phyloP scores from a whole-genome alignment of 2,888 invertebrate species.

The Plusia festucae region DNA sequence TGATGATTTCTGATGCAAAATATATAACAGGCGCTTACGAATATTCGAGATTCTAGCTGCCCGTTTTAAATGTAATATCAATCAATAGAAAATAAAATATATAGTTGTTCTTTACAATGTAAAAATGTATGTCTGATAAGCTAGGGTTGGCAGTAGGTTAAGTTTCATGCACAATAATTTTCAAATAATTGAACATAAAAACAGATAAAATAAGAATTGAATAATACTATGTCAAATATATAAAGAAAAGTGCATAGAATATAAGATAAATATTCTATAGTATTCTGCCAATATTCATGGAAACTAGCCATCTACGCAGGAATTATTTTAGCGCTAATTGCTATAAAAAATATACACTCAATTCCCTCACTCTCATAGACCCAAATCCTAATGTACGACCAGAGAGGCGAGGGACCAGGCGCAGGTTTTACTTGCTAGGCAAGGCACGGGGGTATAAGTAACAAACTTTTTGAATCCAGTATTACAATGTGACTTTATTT shows the following conservation, averaged over 20 bases:
- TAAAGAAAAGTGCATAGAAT: background rate
- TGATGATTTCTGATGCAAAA: background rate
- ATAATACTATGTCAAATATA: conserved; percentile 25
- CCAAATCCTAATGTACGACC: too few relatives aligned
- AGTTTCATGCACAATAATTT: background rate
- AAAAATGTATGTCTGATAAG: background rate
- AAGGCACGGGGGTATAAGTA: background rate
- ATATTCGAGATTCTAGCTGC: background rate
- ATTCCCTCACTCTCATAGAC: background rate
- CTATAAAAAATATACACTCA: background rate
- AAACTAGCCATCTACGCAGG: background rate
- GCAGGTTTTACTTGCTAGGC: conserved; percentile 2
- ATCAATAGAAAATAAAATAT: background rate
- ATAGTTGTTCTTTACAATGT: too few relatives aligned
- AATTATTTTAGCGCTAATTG: background rate
- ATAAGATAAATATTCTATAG: conserved; percentile 8
- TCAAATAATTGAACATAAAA: background rate
- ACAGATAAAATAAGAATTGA: conserved; percentile 2
- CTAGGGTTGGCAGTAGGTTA: background rate
- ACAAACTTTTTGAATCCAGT: background rate
- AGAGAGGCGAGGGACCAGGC: background rate
- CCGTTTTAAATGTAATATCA: background rate
- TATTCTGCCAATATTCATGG: background rate
- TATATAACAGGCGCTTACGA: background rate
- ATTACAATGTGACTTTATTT: background rate